phyloP scores from a whole-genome alignment of 2,888 invertebrate genomes.

The Cheilosia impressa region DNA sequence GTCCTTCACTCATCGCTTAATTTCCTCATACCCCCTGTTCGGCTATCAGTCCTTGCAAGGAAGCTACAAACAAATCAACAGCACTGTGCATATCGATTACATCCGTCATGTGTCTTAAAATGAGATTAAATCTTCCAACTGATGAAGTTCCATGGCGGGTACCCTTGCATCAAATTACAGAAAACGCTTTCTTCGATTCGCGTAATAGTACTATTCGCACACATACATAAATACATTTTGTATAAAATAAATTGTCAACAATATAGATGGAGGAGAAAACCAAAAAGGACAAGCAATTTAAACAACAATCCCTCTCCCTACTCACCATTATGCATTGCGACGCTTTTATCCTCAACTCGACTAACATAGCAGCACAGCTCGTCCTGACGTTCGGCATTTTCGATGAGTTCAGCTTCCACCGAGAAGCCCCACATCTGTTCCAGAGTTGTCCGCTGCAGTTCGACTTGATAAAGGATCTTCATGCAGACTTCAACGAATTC shows the following conservation, averaged over 20 bases:
- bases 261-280: background rate
- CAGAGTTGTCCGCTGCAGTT: conserved; percentile 93
- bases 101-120: no score
- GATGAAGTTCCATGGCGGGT: no score
- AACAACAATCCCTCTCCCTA: conserved; percentile 63
- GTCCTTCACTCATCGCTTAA: no score
- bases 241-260: background rate
- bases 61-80: no score
- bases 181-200: background rate
- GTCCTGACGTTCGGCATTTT: conserved; percentile 97
- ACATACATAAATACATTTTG: background rate
- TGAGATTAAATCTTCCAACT: no score
- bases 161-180: no score
- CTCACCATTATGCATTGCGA: conserved; percentile 97
- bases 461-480: conserved; percentile 98
- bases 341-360: conserved; percentile 97
- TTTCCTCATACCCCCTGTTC: no score
- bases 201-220: background rate
- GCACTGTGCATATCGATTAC: no score
- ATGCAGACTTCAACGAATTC: conserved; percentile 98
- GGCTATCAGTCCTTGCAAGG: no score
- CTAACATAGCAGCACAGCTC: conserved; percentile 98
- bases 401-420: conserved; percentile 98
- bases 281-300: conserved; percentile 51
- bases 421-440: conserved; percentile 99